Evolutionary conservation across 35 echinoderm and acorn worm species (phyloP).

Genomic region (Stichopus chloronotus): DNA sequence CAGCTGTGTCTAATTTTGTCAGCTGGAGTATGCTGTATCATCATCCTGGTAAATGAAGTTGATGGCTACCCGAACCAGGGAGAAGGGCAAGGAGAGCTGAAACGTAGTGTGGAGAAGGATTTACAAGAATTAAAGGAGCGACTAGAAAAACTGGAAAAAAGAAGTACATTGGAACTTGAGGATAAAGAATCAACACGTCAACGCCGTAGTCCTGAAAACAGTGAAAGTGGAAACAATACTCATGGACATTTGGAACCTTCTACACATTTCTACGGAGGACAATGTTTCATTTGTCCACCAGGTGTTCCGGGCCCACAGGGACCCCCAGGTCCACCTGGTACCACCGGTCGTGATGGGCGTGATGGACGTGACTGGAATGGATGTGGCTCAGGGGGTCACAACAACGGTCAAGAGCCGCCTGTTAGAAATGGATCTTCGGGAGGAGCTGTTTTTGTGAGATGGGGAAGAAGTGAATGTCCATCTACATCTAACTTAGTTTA

Average conservation of each 20-base stretch:
- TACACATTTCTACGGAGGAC: background rate
- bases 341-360: background rate
- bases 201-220: background rate
- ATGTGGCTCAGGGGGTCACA: too few relatives aligned
- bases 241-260: background rate
- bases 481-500: conserved; percentile 23
- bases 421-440: background rate
- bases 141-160: background rate
- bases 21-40: background rate
- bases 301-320: background rate
- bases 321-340: background rate
- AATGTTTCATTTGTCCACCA: background rate
- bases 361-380: background rate
- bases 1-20: too few relatives aligned
- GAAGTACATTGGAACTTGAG: background rate
- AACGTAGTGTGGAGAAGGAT: background rate
- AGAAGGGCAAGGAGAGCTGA: background rate
- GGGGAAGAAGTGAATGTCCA: conserved; percentile 39
- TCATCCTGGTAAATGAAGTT: background rate
- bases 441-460: conserved; percentile 47
- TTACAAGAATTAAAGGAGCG: background rate
- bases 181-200: background rate
- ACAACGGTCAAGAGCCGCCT: background rate
- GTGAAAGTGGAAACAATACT: background rate
- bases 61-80: background rate